These are phyloP conservation scores for Leptinotarsa rubiginosa DNA, from an alignment of 2,888 invertebrate genomes.

Conservation along the genomic window DNA sequence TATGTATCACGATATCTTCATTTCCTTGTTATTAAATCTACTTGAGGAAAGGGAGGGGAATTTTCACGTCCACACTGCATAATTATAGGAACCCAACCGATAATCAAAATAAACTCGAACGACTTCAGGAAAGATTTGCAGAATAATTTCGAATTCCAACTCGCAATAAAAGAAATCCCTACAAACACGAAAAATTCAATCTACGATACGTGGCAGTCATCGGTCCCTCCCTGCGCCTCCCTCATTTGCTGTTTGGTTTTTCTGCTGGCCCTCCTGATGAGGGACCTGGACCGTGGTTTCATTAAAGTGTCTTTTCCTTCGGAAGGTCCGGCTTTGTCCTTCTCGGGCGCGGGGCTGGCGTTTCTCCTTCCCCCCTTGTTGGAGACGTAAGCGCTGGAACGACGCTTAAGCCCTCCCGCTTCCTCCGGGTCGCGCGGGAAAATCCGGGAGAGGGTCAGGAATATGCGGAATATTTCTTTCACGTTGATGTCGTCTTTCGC, in stretches of 20 bases:
- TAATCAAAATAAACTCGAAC: not conserved
- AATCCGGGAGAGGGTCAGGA: constrained; percentile 82
- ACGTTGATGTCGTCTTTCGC: constrained; percentile 84
- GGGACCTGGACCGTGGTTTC: constrained; percentile 69
- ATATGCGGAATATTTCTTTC: constrained; percentile 82
- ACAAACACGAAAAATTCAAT: constrained; percentile 21
- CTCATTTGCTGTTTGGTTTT: constrained; percentile 84
- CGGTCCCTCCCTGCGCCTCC: constrained; percentile 71
- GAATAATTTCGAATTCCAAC: not conserved
- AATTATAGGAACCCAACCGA: too few species aligned
- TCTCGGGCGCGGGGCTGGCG: constrained; percentile 64
- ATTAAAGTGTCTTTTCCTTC: constrained; percentile 54
- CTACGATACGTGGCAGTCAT: constrained; percentile 80
- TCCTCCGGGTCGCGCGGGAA: constrained; percentile 73
- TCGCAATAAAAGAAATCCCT: not conserved
- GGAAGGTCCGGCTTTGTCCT: constrained; percentile 56
- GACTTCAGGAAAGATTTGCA: not conserved
- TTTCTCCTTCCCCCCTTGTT: constrained; percentile 66
- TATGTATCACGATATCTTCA: too few species aligned
- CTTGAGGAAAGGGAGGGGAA: too few species aligned
- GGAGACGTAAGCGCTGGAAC: constrained; percentile 80
- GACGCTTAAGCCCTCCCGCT: constrained; percentile 73
- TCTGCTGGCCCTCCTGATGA: constrained; percentile 83
- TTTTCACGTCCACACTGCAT: too few species aligned
- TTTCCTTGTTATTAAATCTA: too few species aligned